A percentile compares a stretch with the other conserved stretches of the same genome.
phyloP scores from a whole-genome alignment of 2,888 invertebrate species.

The Nebria salina region DNA sequence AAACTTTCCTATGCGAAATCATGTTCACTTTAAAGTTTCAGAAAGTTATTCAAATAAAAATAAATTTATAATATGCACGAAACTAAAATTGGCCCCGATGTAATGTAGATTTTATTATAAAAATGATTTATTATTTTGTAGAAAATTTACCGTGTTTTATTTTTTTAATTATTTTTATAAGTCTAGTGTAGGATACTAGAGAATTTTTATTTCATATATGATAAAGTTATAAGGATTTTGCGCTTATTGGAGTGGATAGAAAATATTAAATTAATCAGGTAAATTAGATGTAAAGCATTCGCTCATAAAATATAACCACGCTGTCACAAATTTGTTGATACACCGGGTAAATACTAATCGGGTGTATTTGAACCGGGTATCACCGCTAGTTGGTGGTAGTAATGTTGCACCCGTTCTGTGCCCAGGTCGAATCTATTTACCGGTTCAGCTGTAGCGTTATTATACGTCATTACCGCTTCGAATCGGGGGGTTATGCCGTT shows the following conservation, averaged over 20 bases:
- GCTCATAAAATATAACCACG: not conserved
- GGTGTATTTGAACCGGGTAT: not conserved
- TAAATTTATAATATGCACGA: not conserved
- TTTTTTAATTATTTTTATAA: no score
- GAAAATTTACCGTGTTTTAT: no score
- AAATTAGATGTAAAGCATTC: no score
- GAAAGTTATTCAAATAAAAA: not conserved
- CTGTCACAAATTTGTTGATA: slow-evolving; percentile 1
- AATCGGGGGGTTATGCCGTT: not conserved
- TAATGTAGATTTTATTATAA: not conserved
- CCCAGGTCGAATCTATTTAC: slow-evolving; percentile 10
- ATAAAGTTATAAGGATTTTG: no score
- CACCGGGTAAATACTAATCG: not conserved
- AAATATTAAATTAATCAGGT: no score
- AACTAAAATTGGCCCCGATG: not conserved
- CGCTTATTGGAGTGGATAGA: no score
- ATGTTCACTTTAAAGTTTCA: not conserved
- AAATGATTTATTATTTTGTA: no score
- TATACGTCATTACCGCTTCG: slow-evolving; percentile 17
- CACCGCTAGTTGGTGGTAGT: not conserved
- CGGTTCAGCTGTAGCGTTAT: slow-evolving; percentile 16
- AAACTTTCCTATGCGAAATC: not conserved
- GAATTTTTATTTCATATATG: no score
- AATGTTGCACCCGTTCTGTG: not conserved
- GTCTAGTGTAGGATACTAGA: no score